Base-by-base conservation (phyloP, 2,888 invertebrate species). In the Synanthedon formicaeformis region DNA sequence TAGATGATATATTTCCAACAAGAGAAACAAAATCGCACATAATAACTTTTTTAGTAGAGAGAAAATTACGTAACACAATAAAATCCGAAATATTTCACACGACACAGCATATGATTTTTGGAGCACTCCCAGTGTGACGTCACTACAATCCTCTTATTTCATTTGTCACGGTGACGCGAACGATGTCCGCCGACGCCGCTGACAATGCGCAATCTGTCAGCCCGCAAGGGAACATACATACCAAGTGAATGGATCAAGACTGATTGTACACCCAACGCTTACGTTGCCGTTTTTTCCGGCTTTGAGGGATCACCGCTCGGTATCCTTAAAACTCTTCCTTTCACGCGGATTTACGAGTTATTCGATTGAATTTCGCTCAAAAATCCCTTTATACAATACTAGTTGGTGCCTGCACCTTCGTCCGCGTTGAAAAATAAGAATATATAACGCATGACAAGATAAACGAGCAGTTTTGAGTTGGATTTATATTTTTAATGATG, bases 141-240 rank as follows among this genome's bases (percentile, higher is more conserved):
- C 76, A 71, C 61, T 61, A 61, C 65, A 77, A 81, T 83, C 81
- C 81, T 78, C 78, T 83, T 79, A 82, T 82, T 81, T 78, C 82
- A 82, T 83, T 81, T 80, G 81, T 84, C 81, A 82, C 66, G 55
- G 62, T 65, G 71, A 67, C 67, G 64, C 61, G 65, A 64, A 62
- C 68, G 67, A 66, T 68, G 70, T 67, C 67, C 69, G 62, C 63
- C 58, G 70, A 68, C 70, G 65, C 57, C 57, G 68, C 71, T 74
- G 81, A 81, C 80, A 81, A 75, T 76, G 75, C 71, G 67, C 73
- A 70, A 71, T 74, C 73, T 75, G 77, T 78, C 78, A 73, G 69
- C 65, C 60, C 59, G 51, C 50, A 51, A 53, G 54, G 52, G 53
- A 49, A 49, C 53, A 53, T 53, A 51, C 55, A 53, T 51, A 49